phyloP scores from a whole-genome alignment of 2,888 invertebrate species.

The Oscheius onirici region DNA sequence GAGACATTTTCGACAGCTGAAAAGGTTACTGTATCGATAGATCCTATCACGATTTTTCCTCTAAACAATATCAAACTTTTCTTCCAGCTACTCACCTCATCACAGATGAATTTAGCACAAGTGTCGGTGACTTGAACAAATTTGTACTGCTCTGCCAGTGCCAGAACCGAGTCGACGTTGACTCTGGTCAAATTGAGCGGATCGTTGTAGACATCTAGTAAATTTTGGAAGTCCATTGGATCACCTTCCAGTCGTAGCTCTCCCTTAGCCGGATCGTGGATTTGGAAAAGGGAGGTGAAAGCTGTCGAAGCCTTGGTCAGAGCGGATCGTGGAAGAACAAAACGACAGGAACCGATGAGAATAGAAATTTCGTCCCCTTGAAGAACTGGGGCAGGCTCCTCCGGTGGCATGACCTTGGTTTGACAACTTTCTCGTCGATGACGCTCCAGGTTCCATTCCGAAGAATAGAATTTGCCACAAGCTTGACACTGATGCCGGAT shows the following conservation, averaged over 20 bases:
- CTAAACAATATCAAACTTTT: neutral
- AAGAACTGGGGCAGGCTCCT: neutral
- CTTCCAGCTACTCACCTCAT: conserved; percentile 24
- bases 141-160: conserved; percentile 32
- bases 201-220: conserved; percentile 35
- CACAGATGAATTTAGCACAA: conserved; percentile 31
- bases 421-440: conserved; percentile 37
- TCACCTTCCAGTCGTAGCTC: conserved; percentile 37
- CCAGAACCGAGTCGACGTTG: conserved; percentile 33
- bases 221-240: conserved; percentile 29
- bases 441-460: conserved; percentile 41
- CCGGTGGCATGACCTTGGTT: neutral
- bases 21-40: neutral
- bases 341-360: conserved; percentile 21
- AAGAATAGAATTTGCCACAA: conserved; percentile 41
- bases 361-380: conserved; percentile 25
- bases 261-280: conserved; percentile 33
- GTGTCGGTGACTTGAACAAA: conserved; percentile 26
- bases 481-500: conserved; percentile 35
- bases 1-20: conserved; percentile 40
- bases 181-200: conserved; percentile 10
- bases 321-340: conserved; percentile 29
- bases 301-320: conserved; percentile 33
- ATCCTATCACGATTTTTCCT: neutral
- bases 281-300: conserved; percentile 32